A percentile compares a stretch with the other conserved stretches of the same genome.
Evolutionary conservation across 2,888 invertebrate genomes (phyloP).

Genomic region (Heliconius aoede): DNA sequence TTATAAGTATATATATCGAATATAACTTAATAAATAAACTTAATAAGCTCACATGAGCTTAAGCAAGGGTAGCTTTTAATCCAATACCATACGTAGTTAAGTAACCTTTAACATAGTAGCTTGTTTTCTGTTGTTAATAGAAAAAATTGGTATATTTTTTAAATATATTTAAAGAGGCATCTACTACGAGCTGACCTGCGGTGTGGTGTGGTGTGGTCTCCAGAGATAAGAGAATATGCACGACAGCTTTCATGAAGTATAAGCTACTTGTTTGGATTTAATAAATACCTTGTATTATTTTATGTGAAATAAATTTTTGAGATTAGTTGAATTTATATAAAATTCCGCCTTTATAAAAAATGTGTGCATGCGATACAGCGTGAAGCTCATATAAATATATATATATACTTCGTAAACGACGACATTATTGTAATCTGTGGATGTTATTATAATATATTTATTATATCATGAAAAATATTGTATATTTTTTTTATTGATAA

Average conservation of each 20-base stretch:
- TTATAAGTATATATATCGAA: too few relatives aligned
- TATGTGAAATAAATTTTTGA: neutral
- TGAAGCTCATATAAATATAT: too few relatives aligned
- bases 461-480: too few relatives aligned
- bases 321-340: too few relatives aligned
- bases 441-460: too few relatives aligned
- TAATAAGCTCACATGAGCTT: neutral
- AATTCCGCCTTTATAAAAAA: too few relatives aligned
- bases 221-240: slow-evolving; percentile 31
- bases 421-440: too few relatives aligned
- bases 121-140: neutral
- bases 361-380: too few relatives aligned
- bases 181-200: slow-evolving; percentile 4
- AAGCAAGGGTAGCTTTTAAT: neutral
- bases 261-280: slow-evolving; percentile 9
- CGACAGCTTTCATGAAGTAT: slow-evolving; percentile 16
- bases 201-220: slow-evolving; percentile 22
- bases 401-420: too few relatives aligned
- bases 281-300: neutral
- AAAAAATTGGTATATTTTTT: neutral
- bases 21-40: too few relatives aligned
- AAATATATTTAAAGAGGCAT: neutral
- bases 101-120: neutral
- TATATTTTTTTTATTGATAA: neutral
- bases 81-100: neutral